Evolutionary conservation across 2,888 invertebrate genomes (phyloP).

Genomic region (Diarsia brunnea): DNA sequence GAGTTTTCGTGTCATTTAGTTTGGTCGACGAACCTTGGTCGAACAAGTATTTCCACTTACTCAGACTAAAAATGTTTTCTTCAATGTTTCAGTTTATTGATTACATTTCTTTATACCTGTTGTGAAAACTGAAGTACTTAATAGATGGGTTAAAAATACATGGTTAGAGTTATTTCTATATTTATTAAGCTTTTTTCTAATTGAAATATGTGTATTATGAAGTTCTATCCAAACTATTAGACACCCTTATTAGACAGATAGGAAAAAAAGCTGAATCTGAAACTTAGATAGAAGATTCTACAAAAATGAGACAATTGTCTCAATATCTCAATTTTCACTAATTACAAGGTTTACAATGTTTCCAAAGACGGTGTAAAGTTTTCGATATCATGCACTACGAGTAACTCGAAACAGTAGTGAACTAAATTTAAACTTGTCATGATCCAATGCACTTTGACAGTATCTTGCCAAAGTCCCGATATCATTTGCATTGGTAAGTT

Average conservation of each 20-base stretch:
- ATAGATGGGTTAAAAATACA: background rate
- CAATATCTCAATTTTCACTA: background rate
- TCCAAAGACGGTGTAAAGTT: conserved; percentile 13
- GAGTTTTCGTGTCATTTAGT: conserved; percentile 42
- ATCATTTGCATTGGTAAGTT: conserved; percentile 39
- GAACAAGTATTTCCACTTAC: conserved; percentile 16
- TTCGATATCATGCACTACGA: background rate
- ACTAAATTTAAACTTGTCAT: conserved; percentile 39
- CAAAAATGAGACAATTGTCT: background rate
- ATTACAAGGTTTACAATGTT: conserved; percentile 4
- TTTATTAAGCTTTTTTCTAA: background rate
- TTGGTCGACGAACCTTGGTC: conserved; percentile 35
- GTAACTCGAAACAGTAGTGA: conserved; percentile 32
- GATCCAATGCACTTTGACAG: conserved; percentile 28
- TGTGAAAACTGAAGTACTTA: background rate
- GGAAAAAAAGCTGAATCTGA: background rate
- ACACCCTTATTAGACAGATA: no score
- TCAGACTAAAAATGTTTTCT: conserved; percentile 7
- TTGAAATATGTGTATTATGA: background rate
- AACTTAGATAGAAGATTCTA: background rate
- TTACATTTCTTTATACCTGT: background rate
- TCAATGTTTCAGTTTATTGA: conserved; percentile 3
- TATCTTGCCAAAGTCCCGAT: conserved; percentile 27
- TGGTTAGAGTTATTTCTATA: background rate
- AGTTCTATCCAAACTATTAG: no score